Evolutionary conservation across 1,140 invertebrate genomes (phyloP).

Genomic region (Ceratoteleas bidentatus): DNA sequence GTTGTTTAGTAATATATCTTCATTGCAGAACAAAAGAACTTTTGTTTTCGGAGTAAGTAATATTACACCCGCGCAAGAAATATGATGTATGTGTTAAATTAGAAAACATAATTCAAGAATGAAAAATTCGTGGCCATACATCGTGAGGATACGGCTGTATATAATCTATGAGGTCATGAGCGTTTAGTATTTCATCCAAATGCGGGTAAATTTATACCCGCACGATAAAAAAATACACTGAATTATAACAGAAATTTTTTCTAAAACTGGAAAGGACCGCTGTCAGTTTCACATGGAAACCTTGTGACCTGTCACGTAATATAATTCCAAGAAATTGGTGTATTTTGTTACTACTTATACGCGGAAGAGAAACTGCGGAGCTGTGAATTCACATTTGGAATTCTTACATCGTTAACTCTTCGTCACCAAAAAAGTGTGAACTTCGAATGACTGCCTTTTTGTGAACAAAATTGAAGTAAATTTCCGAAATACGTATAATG

Average conservation of each 20-base stretch:
- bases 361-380: neutral
- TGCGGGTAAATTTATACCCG: neutral
- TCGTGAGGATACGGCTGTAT: neutral
- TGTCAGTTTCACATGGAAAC: neutral
- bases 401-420: too few species aligned
- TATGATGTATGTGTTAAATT: neutral
- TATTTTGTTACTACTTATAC: neutral
- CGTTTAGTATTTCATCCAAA: conserved; percentile 1
- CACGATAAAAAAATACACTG: neutral
- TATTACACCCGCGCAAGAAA: neutral
- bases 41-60: neutral
- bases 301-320: neutral
- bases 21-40: too few species aligned
- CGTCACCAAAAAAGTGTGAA: too few species aligned
- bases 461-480: neutral
- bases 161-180: neutral
- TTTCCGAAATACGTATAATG: conserved; percentile 8
- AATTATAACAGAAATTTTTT: neutral
- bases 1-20: too few species aligned
- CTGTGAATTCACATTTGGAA: too few species aligned
- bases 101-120: neutral
- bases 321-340: neutral
- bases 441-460: neutral
- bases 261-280: neutral
- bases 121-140: neutral